Evolutionary conservation across 1,140 invertebrate genomes (phyloP).

Genomic region (Gyrodactylus salaris): DNA sequence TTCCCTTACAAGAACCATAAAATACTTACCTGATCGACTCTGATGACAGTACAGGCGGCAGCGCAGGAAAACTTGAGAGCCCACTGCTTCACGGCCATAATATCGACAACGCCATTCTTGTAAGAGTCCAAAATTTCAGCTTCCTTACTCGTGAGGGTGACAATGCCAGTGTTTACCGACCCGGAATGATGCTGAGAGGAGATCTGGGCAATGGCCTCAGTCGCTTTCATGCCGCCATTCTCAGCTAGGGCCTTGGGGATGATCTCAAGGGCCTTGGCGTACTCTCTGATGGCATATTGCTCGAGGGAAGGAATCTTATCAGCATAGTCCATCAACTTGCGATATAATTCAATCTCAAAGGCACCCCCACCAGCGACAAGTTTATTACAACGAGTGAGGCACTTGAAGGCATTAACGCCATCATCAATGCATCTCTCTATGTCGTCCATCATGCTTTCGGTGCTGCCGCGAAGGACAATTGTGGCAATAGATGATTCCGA

Average conservation of each 20-base stretch:
- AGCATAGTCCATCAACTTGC: constrained; percentile 15
- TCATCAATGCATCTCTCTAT: constrained; percentile 89
- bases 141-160: not conserved
- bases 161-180: constrained; percentile 21
- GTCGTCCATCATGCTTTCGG: constrained; percentile 94
- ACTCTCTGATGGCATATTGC: constrained; percentile 80
- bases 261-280: constrained; percentile 51
- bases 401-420: constrained; percentile 90
- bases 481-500: constrained; percentile 32
- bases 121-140: constrained; percentile 27
- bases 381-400: constrained; percentile 36
- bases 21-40: constrained; percentile 38
- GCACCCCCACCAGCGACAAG: constrained; percentile 73
- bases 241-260: constrained; percentile 68
- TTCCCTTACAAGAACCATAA: not conserved
- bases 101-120: constrained; percentile 25
- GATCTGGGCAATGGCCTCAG: constrained; percentile 52
- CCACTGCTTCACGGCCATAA: constrained; percentile 58
- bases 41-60: constrained; percentile 59
- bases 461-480: constrained; percentile 65
- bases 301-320: constrained; percentile 54
- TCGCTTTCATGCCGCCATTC: constrained; percentile 38
- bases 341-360: constrained; percentile 60
- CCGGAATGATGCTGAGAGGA: constrained; percentile 62
- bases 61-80: constrained; percentile 67